Evolutionary conservation across 2,113 vertebrate genomes (phyloP).

Genomic region (Datnioides undecimradiatus): DNA sequence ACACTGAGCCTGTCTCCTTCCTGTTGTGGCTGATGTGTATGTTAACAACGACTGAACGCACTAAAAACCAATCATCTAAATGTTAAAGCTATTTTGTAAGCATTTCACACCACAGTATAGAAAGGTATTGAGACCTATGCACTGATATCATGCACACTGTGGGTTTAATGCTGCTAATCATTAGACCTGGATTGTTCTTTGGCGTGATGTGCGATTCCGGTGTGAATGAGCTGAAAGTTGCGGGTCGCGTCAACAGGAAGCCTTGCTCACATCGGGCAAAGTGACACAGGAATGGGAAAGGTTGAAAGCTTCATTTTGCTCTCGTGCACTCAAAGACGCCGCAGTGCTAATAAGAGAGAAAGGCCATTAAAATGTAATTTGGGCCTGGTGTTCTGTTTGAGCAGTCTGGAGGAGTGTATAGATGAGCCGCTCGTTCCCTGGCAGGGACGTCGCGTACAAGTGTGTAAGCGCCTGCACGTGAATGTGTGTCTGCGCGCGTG

Average conservation of each 20-base stretch:
- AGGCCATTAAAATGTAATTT: slow-evolving; percentile 83
- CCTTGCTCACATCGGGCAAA: slow-evolving; percentile 56
- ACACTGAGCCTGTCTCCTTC: neutral
- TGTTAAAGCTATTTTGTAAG: neutral
- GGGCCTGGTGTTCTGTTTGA: slow-evolving; percentile 64
- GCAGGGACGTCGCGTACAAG: slow-evolving; percentile 23
- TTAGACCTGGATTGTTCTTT: neutral
- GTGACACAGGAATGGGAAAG: slow-evolving; percentile 50
- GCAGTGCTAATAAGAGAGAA: slow-evolving; percentile 67
- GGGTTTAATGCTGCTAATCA: slow-evolving; percentile 3
- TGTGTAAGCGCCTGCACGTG: slow-evolving; percentile 10
- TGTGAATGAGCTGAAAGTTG: neutral
- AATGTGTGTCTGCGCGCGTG: neutral
- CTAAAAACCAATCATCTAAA: neutral
- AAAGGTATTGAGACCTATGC: neutral
- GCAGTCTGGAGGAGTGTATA: slow-evolving; percentile 62
- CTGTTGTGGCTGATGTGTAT: neutral
- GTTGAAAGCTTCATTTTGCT: slow-evolving; percentile 70
- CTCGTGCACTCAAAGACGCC: slow-evolving; percentile 21
- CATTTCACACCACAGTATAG: neutral
- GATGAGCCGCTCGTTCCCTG: slow-evolving; percentile 60
- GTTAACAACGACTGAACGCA: neutral
- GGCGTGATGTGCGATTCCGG: neutral
- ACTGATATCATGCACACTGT: neutral
- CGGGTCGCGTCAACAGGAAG: slow-evolving; percentile 3